These are phyloP conservation scores for Cydia fagiglandana DNA, from an alignment of 1,140 invertebrate genomes.

Conservation along the genomic window DNA sequence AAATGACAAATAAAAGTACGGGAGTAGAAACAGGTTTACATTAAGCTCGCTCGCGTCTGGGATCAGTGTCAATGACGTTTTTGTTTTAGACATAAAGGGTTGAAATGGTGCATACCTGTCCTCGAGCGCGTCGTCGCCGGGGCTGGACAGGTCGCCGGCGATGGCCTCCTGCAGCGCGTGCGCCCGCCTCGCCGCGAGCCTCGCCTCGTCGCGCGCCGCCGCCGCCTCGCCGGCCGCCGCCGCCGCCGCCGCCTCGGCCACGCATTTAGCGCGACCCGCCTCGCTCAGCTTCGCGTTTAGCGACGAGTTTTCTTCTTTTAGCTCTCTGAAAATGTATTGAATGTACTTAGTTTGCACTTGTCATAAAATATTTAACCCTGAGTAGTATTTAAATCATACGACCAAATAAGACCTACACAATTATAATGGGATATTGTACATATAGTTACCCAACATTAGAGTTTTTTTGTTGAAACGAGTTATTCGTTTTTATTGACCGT, in stretches of 20 bases:
- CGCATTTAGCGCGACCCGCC: slow-evolving; percentile 50
- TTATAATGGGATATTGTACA: no score
- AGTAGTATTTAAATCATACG: no score
- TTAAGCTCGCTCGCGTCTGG: no score
- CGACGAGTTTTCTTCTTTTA: slow-evolving; percentile 68
- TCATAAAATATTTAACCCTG: no score
- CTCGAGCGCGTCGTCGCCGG: slow-evolving; percentile 62
- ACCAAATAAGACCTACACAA: no score
- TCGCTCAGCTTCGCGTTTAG: slow-evolving; percentile 61
- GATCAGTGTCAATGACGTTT: no score
- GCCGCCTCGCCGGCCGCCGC: slow-evolving; percentile 62
- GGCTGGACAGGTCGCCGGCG: slow-evolving; percentile 69
- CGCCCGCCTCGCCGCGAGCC: slow-evolving; percentile 64
- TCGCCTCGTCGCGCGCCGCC: slow-evolving; percentile 63
- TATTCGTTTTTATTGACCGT: no score
- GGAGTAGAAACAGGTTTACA: no score
- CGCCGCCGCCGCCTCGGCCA: slow-evolving; percentile 61
- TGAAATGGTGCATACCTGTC: slow-evolving; percentile 57
- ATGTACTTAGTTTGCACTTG: no score
- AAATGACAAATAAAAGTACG: no score
- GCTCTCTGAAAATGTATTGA: slow-evolving; percentile 39
- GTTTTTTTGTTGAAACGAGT: no score
- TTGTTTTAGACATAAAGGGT: neutral
- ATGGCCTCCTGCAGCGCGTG: slow-evolving; percentile 73
- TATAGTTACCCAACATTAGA: no score